phyloP scores from a whole-genome alignment of 2,888 invertebrate species.

The Arctia plantaginis region DNA sequence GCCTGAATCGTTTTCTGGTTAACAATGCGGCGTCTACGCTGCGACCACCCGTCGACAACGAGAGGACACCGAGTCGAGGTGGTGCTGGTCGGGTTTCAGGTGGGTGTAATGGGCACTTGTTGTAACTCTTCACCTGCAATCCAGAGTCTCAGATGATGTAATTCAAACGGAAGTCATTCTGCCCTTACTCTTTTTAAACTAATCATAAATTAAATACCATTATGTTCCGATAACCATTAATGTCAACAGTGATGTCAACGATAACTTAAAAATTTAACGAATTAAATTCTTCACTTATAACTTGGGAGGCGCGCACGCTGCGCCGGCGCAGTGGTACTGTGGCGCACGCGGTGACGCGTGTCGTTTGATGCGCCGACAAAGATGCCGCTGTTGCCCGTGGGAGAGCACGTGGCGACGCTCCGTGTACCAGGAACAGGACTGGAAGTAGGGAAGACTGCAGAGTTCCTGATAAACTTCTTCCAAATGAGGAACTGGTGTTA shows the following conservation, averaged over 20 bases:
- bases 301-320: conserved; percentile 34
- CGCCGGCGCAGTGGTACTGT: conserved; percentile 52
- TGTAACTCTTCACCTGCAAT: no score
- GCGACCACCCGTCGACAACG: no score
- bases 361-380: conserved; percentile 83
- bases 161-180: no score
- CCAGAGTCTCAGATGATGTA: no score
- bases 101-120: no score
- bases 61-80: no score
- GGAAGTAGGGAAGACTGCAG: conserved; percentile 18
- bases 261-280: not conserved
- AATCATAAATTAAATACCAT: not conserved
- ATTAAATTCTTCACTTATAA: conserved; percentile 31
- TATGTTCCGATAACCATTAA: not conserved
- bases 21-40: no score
- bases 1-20: no score
- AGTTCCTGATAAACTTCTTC: conserved; percentile 20
- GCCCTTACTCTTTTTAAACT: not conserved
- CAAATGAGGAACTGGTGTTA: not conserved
- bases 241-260: not conserved
- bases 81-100: no score
- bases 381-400: conserved; percentile 61
- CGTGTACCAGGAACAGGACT: conserved; percentile 39
- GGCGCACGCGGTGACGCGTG: conserved; percentile 66
- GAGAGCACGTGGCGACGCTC: conserved; percentile 63